Percentiles rank a stretch among this genome's conserved stretches.
phyloP scores from a whole-genome alignment of 35 echinoderm and acorn worm genomes.

The Chiridota heheva region DNA sequence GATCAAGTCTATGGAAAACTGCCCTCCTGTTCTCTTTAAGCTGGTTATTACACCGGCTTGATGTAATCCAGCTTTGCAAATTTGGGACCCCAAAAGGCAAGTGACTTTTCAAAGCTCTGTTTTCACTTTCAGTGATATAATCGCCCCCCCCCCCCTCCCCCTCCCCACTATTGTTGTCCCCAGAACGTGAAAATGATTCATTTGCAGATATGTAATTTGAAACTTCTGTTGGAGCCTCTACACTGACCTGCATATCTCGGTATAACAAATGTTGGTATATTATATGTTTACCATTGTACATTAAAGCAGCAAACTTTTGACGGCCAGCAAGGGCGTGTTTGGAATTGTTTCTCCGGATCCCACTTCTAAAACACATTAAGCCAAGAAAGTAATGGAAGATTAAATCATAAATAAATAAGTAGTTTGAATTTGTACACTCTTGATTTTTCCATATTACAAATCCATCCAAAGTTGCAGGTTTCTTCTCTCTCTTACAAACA shows the following conservation, averaged over 20 bases:
- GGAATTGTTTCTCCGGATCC: too few relatives aligned
- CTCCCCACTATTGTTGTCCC: not conserved
- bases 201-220: not conserved
- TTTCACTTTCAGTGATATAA: conserved; percentile 35
- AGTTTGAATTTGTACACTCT: too few relatives aligned
- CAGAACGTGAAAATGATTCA: not conserved
- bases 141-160: conserved; percentile 4
- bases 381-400: too few relatives aligned
- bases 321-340: too few relatives aligned
- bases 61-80: not conserved
- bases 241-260: conserved; percentile 2
- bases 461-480: too few relatives aligned
- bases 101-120: conserved; percentile 11
- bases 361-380: too few relatives aligned
- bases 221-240: not conserved
- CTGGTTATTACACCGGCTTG: conserved; percentile 1
- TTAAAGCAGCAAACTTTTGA: too few relatives aligned
- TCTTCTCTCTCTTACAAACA: too few relatives aligned
- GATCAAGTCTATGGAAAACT: conserved; percentile 7
- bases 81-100: conserved; percentile 20
- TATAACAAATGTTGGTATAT: not conserved
- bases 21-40: conserved; percentile 15
- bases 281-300: not conserved
- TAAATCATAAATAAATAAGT: too few relatives aligned
- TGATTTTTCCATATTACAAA: too few relatives aligned